Base-by-base conservation (phyloP, 2,888 invertebrate genomes). In the Leucophora obtusa region DNA sequence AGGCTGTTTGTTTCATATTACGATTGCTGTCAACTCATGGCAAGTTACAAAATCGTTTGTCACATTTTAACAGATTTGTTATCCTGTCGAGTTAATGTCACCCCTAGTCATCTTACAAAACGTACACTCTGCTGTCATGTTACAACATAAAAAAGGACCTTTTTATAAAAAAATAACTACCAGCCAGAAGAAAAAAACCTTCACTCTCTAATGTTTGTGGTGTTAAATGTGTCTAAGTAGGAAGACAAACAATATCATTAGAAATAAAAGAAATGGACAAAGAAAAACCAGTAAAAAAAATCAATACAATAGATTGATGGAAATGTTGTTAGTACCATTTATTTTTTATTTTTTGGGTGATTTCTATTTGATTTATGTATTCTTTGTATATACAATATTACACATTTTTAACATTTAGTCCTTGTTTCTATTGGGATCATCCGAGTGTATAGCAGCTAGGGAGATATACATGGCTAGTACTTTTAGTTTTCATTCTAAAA, bases 61-160 rank as follows among this genome's bases (percentile, higher is more conserved):
- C 88, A 89, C 88, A 81, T 87, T 88, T 88, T 87, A 88, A 88
- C 88, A 88, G 89, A 88, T 88, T 88, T 88, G 88, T 88, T 88
- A 89, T 88, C 88, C 88, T 88, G 89, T 88, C 88, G 88, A 88
- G 89, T 88, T 88, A 89, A 87, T 87, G 87, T 89, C 88, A 86
- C 85, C 85, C 87, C 85, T 83, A 86, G 86, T 85, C 83, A 82
- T 76, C 47, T 59, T 56, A 58, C 59, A 79, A 59, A 70, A 79
- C 63, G 51, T 54, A 62, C 53, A 75, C 79, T 38, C 59, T 62
- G 68, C 75, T 74, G 74, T 69, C 75, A 78, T 82, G 70, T 78
- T 78, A 59, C 65, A 58, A 43, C 60, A 59, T 53, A 66, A 69
- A 75, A 73, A 63, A 76, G 66, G 62, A 66, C 76, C 66, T 69